Evolutionary conservation across 1,140 invertebrate genomes (phyloP).

Genomic region (Megalopta genalis): DNA sequence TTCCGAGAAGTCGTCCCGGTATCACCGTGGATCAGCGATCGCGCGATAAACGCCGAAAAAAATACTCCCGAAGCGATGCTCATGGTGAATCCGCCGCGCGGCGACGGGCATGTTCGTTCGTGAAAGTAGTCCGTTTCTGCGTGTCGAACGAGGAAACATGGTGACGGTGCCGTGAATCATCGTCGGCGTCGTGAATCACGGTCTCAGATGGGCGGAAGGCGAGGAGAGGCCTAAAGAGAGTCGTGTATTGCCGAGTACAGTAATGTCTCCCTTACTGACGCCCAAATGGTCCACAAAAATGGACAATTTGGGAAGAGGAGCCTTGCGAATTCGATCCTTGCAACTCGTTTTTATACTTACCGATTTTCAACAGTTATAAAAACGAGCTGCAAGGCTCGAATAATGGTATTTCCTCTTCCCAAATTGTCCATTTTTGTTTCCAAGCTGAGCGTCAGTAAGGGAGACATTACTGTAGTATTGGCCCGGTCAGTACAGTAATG

Average conservation of each 20-base stretch:
- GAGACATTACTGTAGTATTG: too few relatives aligned
- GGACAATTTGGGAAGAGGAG: too few relatives aligned
- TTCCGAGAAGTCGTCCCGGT: background rate
- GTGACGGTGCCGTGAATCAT: slow-evolving; percentile 62
- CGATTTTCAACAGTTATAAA: too few relatives aligned
- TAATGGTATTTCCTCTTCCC: too few relatives aligned
- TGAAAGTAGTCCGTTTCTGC: slow-evolving; percentile 34
- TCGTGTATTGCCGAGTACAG: background rate
- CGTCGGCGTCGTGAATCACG: slow-evolving; percentile 65
- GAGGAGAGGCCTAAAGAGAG: slow-evolving; percentile 20
- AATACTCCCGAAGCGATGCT: background rate
- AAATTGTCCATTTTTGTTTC: too few relatives aligned
- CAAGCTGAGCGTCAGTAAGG: too few relatives aligned
- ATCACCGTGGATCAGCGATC: background rate
- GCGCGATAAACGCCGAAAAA: background rate
- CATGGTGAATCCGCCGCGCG: background rate
- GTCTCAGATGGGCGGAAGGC: slow-evolving; percentile 53
- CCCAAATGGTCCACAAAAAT: too few relatives aligned
- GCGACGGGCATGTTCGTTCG: slow-evolving; percentile 38
- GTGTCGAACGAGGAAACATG: slow-evolving; percentile 62
- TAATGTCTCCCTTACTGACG: too few relatives aligned
- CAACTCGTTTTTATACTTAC: too few relatives aligned
- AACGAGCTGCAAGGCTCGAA: too few relatives aligned
- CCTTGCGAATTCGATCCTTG: too few relatives aligned
- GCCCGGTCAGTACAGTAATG: too few relatives aligned